Evolutionary conservation across 2,888 invertebrate genomes (phyloP).

Genomic region (Allolobophora icterica): DNA sequence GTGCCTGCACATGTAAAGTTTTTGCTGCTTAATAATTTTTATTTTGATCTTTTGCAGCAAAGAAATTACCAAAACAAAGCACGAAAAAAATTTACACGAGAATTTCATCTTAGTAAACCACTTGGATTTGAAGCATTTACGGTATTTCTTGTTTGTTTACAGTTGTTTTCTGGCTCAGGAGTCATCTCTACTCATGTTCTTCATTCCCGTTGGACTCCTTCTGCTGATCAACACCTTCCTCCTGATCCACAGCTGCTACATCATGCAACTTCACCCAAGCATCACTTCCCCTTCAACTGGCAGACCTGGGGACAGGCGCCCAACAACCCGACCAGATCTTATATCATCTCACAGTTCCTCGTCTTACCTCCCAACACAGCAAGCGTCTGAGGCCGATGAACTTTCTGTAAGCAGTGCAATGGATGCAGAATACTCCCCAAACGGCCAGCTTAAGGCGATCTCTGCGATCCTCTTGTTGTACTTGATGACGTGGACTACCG

Average conservation of each 20-base stretch:
- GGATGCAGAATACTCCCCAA: not conserved
- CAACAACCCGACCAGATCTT: not conserved
- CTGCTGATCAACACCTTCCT: not conserved
- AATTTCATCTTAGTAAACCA: not conserved
- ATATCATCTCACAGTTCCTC: not conserved
- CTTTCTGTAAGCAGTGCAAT: not conserved
- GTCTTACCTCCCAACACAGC: not conserved
- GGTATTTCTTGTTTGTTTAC: not conserved
- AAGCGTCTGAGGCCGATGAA: not conserved
- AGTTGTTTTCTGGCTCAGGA: constrained; percentile 17
- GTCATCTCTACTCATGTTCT: not conserved
- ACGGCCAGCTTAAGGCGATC: not conserved
- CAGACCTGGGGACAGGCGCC: not conserved
- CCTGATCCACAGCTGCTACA: constrained; percentile 1
- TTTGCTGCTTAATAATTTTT: too few relatives aligned
- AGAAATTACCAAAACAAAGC: too few relatives aligned
- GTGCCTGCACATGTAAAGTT: too few relatives aligned
- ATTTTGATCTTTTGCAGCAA: too few relatives aligned
- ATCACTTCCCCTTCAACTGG: not conserved
- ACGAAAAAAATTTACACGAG: too few relatives aligned
- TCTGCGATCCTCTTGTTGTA: not conserved
- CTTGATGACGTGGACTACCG: not conserved
- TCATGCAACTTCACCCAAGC: not conserved
- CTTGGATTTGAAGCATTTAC: not conserved
- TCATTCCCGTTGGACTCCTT: not conserved